Percentiles rank a stretch among this genome's conserved stretches.
Conservation (phyloP, 2,113 vertebrate species). For the Dromas ardeola region DNA sequence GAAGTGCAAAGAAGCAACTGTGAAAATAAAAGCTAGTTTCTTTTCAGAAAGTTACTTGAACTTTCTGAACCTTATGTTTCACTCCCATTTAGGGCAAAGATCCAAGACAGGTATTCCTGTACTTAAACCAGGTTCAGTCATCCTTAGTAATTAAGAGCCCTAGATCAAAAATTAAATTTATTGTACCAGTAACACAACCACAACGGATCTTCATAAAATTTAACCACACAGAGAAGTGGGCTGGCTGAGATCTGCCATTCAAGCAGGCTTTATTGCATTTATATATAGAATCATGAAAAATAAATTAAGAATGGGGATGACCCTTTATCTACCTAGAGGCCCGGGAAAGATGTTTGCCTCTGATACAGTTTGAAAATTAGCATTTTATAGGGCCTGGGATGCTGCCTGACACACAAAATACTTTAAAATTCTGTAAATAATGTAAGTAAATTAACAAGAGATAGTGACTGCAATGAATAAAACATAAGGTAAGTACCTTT, state of each 20-base stretch:
- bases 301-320: slow-evolving; percentile 55
- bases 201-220: slow-evolving; percentile 30
- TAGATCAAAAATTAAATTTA: slow-evolving; percentile 52
- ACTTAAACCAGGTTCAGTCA: slow-evolving; percentile 28
- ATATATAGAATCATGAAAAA: slow-evolving; percentile 65
- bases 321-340: slow-evolving; percentile 49
- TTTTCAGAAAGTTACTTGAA: slow-evolving; percentile 38
- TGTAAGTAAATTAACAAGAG: slow-evolving; percentile 72
- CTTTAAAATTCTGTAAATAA: slow-evolving; percentile 75
- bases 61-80: not conserved
- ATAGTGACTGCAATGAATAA: slow-evolving; percentile 65
- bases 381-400: slow-evolving; percentile 60
- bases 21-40: slow-evolving; percentile 19
- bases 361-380: slow-evolving; percentile 59
- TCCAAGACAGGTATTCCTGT: slow-evolving; percentile 18
- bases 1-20: slow-evolving; percentile 37
- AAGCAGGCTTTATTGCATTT: slow-evolving; percentile 42
- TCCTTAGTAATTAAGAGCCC: slow-evolving; percentile 27
- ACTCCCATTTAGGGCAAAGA: not conserved
- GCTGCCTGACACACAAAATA: slow-evolving; percentile 61
- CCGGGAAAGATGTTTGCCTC: slow-evolving; percentile 55
- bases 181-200: slow-evolving; percentile 15
- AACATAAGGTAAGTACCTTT: slow-evolving; percentile 65
- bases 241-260: slow-evolving; percentile 39
- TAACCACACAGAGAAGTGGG: not conserved